A percentile compares a stretch with the other conserved stretches of the same genome.
Conservation (phyloP, 2,797 vertebrate genomes). For the Serranus cabrilla region DNA sequence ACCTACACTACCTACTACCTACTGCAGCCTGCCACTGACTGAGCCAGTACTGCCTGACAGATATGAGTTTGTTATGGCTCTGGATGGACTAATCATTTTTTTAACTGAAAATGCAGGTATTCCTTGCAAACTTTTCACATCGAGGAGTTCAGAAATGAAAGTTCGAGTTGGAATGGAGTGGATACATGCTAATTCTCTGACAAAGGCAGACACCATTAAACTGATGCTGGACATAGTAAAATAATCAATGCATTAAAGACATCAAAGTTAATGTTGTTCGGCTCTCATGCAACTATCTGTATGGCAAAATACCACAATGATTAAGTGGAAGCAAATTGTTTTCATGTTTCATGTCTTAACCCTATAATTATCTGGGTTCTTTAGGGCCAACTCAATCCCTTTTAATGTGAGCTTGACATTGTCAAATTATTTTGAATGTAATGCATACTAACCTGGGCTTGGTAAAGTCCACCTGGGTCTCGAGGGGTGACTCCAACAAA, state of each 20-base stretch:
- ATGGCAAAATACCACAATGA: not conserved
- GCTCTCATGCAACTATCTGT: too few species aligned
- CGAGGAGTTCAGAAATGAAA: not conserved
- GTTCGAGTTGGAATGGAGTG: not conserved
- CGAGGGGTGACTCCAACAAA: constrained; percentile 96
- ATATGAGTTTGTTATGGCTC: not conserved
- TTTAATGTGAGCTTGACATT: not conserved
- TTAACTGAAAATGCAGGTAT: not conserved
- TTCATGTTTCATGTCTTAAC: not conserved
- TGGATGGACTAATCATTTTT: not conserved
- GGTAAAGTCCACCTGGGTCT: constrained; percentile 95
- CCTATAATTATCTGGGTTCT: not conserved
- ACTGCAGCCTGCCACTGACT: not conserved
- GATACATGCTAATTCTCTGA: not conserved
- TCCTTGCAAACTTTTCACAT: not conserved
- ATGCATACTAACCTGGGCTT: constrained; percentile 84
- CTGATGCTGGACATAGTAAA: not conserved
- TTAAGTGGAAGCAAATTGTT: not conserved
- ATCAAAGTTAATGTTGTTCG: too few species aligned
- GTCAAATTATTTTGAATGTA: constrained; percentile 6
- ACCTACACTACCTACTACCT: not conserved
- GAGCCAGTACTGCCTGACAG: not conserved
- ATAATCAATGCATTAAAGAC: too few species aligned
- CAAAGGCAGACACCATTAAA: not conserved
- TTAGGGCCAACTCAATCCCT: not conserved